Base-by-base conservation (phyloP, 1,140 invertebrate species). In the Atta colombica region DNA sequence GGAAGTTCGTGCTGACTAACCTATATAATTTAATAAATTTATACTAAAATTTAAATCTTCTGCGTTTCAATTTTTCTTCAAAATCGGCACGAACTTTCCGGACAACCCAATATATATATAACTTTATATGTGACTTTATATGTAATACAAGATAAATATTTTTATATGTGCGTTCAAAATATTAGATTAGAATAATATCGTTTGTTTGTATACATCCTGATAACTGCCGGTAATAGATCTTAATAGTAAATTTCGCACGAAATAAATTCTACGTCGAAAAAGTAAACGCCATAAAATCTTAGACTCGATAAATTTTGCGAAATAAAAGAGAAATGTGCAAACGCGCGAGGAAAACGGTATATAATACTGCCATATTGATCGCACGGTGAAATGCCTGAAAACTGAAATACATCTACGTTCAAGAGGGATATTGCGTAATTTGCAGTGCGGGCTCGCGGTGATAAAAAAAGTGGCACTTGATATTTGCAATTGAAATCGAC, bases 401-500 rank as follows among this genome's bases (percentile, higher is more conserved):
- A 84, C 69, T 84, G 80, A 84, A 84, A 84, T 84, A 75, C 69
- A 84, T 84, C 68, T 55, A 74, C 69, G 69, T 39, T 84, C 39
- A 61, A 74, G 80, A 61, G 80, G 69, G 80, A 84, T 84, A 84
- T 84, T 74, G 80, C 80, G 80, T 84, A 84, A 84, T 84, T 84
- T 74, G 69, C 80, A 84, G 80, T 84, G 80, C 80, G 80, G 80
- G 69, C 80, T 84, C 80, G 80, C 69, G 80, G 80, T 84, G 80
- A 84, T 84, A 84, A 84, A 84, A 81, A 84, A 84, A 84, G 74
- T 78, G 82, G 72, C 82, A 85, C 82, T 85, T 85, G 82, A 85
- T 78, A 78, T 85, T 78, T 85, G 82, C 82, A 65, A 84, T 85
- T 78, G 82, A 85, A 85, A 85, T 85, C 74, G 72, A 78, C 82